Base-by-base conservation (phyloP, 2,797 vertebrate genomes). In the Sternarchorhynchus goeldii region DNA sequence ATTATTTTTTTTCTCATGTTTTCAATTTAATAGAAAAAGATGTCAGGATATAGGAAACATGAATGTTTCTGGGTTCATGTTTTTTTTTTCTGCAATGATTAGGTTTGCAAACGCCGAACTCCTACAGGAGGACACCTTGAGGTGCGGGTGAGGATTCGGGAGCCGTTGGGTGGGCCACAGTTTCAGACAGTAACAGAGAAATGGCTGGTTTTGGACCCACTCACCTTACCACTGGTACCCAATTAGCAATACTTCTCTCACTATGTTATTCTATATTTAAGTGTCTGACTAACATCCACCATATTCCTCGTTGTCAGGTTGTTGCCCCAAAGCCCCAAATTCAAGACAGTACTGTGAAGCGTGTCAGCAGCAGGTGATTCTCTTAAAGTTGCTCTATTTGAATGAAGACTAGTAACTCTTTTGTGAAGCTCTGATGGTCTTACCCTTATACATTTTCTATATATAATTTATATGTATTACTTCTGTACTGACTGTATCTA, bases 41-140 rank as follows among this genome's bases (percentile, higher is more conserved):
- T 50, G 45, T 50, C 45, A 50, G 45, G 45, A 50, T 50, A 14
- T 2, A 50, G 45, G 45, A 10, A 50, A 36, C 6, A 14, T 55
- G 18, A 18, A 3, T 56, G 14, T 50, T 34, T 32, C 1, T 18
- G 5, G 20, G 17, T 14, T 45, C 32, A 8, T 21, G 3, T 62
- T 21, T 6, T 16, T 20, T 20, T 6, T 0, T 39, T 20, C 32
- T 56, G 16, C 31, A 7, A 25, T 32, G 18, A 31, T 36, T 53
- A 93, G 92, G 90, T 93, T n/a, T 83, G 91, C 71, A 91, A 92
- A 2, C 91, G 91, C 1, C 90, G 90, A 36, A 87, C 87, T 58
- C 89, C 90, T 65, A 91, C 92, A 0, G 91, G 91, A 14, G 92
- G 91, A 0, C 83, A 87, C 29, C 73, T 93, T n/a, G 92, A 93